Percentiles rank a stretch among this genome's conserved stretches.
phyloP scores from a whole-genome alignment of 2,888 invertebrate genomes.

The Alloplasta piceator region DNA sequence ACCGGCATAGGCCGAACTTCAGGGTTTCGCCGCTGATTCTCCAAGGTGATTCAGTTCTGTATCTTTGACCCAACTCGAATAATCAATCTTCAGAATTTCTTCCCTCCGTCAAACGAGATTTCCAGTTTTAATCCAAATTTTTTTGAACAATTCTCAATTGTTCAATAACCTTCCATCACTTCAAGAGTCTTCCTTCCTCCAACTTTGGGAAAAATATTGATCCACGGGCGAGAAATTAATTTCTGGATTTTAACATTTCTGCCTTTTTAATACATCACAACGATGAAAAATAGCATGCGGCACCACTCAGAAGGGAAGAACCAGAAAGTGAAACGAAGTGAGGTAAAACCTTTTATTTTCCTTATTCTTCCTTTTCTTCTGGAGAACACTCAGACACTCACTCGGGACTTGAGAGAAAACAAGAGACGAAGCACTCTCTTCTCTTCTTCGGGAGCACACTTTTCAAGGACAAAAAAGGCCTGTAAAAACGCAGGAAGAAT shows the following conservation, averaged over 20 bases:
- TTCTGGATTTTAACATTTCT: not conserved
- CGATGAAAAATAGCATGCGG: not conserved
- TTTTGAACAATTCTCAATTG: not conserved
- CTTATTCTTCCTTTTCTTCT: not conserved
- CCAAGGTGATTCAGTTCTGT: too few relatives aligned
- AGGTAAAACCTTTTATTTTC: constrained; percentile 21
- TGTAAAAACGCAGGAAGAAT: not conserved
- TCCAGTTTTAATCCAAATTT: not conserved
- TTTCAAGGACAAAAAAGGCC: not conserved
- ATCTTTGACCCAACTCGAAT: too few relatives aligned
- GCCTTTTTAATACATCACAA: not conserved
- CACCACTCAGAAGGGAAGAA: not conserved
- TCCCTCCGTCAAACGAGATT: not conserved
- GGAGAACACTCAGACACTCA: constrained; percentile 38
- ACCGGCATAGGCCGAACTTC: constrained; percentile 21
- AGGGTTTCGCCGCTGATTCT: not conserved
- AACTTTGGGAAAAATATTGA: too few relatives aligned
- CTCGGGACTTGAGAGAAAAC: constrained; percentile 18
- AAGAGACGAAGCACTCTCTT: constrained; percentile 1
- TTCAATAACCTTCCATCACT: too few relatives aligned
- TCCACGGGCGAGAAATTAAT: not conserved
- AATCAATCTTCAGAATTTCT: too few relatives aligned
- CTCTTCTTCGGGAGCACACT: not conserved
- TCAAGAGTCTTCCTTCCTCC: not conserved
- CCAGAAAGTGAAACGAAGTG: constrained; percentile 23